phyloP scores from a whole-genome alignment of 30 jellyfish, hydroid and myxozoan species.

The Sanderia malayensis region DNA sequence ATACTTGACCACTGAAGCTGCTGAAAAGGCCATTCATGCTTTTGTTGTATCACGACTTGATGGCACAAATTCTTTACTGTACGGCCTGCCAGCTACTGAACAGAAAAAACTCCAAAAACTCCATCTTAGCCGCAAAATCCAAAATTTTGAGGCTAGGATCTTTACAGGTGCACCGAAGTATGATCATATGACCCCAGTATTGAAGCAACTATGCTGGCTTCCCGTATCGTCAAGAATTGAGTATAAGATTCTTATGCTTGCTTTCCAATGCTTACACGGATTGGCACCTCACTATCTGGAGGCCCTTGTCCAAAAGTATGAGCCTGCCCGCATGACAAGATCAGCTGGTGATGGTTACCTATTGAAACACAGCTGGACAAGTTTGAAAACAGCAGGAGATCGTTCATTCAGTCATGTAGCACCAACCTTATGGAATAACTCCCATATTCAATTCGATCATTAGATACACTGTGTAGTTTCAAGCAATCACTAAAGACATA shows the following conservation, averaged over 20 bases:
- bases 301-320: conserved; percentile 15
- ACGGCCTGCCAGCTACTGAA: conserved; percentile 17
- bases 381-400: conserved; percentile 1
- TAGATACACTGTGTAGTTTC: conserved; percentile 23
- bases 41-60: conserved; percentile 13
- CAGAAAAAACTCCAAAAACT: conserved; percentile 13
- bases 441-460: conserved; percentile 25
- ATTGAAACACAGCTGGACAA: not conserved
- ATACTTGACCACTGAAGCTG: conserved; percentile 24
- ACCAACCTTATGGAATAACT: not conserved
- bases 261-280: conserved; percentile 44
- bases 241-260: conserved; percentile 43
- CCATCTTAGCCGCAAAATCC: too few species aligned
- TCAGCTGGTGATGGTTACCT: not conserved
- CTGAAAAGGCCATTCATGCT: conserved; percentile 26
- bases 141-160: not conserved
- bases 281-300: conserved; percentile 20
- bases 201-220: conserved; percentile 15
- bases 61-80: conserved; percentile 13
- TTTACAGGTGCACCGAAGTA: conserved; percentile 12
- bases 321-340: conserved; percentile 25
- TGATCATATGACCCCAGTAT: conserved; percentile 17
- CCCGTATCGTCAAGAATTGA: conserved; percentile 31
- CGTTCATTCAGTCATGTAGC: not conserved
- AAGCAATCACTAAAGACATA: conserved; percentile 18